phyloP scores from a whole-genome alignment of 2,888 invertebrate species.

The Phrixothrix hirtus region DNA sequence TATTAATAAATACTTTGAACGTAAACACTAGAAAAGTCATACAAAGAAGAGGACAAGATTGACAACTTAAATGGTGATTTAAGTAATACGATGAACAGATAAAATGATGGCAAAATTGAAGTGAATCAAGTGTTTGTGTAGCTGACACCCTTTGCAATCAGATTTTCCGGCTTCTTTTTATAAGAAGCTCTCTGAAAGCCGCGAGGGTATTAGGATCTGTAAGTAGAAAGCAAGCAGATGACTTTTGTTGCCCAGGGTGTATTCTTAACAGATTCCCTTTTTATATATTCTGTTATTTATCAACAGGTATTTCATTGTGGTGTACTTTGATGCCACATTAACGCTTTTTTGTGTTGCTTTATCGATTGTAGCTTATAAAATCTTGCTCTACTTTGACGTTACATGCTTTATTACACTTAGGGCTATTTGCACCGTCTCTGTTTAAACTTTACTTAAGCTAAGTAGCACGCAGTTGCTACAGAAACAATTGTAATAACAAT shows the following conservation, averaged over 20 bases:
- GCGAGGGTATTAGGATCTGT: constrained; percentile 24
- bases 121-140: constrained; percentile 53
- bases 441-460: no score
- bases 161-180: constrained; percentile 49
- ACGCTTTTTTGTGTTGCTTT: no score
- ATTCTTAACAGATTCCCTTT: constrained; percentile 9
- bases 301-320: constrained; percentile 12
- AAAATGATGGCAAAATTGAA: constrained; percentile 49
- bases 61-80: constrained; percentile 11
- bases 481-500: no score
- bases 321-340: no score
- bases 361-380: no score
- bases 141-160: constrained; percentile 53
- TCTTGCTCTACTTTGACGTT: no score
- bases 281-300: constrained; percentile 2
- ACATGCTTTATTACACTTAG: no score
- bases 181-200: constrained; percentile 29
- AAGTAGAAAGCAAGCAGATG: constrained; percentile 18
- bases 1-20: no score
- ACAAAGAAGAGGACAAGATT: background rate
- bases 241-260: constrained; percentile 16
- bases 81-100: constrained; percentile 44
- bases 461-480: no score
- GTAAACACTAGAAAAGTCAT: background rate
- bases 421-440: no score